A percentile compares a stretch with the other conserved stretches of the same genome.
These are phyloP conservation scores for Ramphastos sulfuratus DNA, from an alignment of 2,113 vertebrate genomes.

Conservation along the genomic window DNA sequence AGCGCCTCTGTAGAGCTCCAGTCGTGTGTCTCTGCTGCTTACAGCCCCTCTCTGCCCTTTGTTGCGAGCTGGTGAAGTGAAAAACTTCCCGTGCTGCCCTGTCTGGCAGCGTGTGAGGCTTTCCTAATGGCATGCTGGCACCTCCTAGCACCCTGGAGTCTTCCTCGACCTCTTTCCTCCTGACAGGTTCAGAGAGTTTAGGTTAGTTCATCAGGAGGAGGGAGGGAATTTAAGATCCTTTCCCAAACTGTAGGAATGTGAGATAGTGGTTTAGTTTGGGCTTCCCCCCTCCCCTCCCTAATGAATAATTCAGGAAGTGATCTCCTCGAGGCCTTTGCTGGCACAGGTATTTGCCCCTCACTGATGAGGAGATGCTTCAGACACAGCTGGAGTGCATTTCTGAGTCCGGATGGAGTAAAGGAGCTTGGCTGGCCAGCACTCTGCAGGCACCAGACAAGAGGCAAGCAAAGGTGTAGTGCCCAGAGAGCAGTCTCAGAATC, in stretches of 20 bases:
- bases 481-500: neutral
- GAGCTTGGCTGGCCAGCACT: neutral
- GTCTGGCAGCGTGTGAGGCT: neutral
- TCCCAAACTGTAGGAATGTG: neutral
- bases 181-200: neutral
- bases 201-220: neutral
- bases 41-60: neutral
- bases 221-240: neutral
- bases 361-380: neutral
- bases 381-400: neutral
- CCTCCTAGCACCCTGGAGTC: neutral
- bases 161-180: neutral
- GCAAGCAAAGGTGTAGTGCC: neutral
- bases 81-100: constrained; percentile 30
- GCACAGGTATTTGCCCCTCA: neutral
- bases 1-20: neutral
- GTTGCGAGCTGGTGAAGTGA: neutral
- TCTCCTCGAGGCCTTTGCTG: neutral
- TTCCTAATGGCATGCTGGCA: neutral
- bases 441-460: neutral
- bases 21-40: constrained; percentile 19
- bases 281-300: neutral
- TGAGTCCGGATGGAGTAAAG: neutral
- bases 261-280: neutral
- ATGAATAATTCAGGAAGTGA: neutral